These are phyloP conservation scores for Donacobius atricapilla DNA, from an alignment of 2,113 vertebrate genomes.

Conservation along the genomic window DNA sequence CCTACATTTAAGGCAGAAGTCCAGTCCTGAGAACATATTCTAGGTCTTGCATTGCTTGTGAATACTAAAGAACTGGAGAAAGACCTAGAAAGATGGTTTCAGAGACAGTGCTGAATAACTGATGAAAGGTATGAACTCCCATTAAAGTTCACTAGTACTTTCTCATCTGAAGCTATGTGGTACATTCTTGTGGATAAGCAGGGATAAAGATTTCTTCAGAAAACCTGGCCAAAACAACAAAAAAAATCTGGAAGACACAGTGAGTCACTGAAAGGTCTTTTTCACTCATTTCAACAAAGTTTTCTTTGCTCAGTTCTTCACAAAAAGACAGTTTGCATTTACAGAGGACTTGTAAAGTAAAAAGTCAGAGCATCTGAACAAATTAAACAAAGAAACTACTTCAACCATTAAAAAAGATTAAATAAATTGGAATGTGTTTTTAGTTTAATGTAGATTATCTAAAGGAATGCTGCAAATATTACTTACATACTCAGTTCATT, in stretches of 20 bases:
- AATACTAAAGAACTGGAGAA: not conserved
- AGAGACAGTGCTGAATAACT: not conserved
- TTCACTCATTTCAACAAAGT: not conserved
- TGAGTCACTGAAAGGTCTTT: not conserved
- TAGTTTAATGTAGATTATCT: not conserved
- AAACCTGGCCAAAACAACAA: not conserved
- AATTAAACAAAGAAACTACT: not conserved
- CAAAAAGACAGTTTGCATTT: not conserved
- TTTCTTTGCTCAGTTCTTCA: not conserved
- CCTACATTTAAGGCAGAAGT: not conserved
- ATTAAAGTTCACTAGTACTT: not conserved
- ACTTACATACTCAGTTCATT: not conserved
- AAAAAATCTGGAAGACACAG: not conserved
- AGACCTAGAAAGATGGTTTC: not conserved
- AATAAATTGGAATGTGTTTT: not conserved
- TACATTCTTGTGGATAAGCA: not conserved
- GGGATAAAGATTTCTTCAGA: not conserved
- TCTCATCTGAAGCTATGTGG: not conserved
- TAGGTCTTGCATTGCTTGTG: not conserved
- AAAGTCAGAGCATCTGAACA: not conserved
- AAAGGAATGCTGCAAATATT: not conserved
- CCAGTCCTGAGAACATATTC: not conserved
- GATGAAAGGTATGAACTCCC: not conserved
- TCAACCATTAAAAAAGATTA: not conserved
- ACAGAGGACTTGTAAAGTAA: not conserved